Evolutionary conservation across 2,797 vertebrate species (phyloP), one percentile per base, ranked within the genome.

Genomic region (Dallia pectoralis): DNA sequence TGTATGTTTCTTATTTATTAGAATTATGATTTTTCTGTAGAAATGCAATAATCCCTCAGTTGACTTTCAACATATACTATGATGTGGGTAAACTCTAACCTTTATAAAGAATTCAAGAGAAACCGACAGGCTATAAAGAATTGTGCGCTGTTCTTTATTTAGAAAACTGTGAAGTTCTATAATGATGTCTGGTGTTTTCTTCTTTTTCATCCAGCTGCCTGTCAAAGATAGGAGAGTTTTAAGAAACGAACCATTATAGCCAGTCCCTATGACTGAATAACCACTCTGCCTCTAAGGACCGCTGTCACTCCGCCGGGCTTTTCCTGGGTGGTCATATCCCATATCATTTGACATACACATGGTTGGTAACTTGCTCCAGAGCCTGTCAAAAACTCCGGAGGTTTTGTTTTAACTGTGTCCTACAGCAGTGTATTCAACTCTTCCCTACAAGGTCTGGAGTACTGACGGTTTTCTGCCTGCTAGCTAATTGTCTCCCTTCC

Each of bases 211-310:
- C 63, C 30, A 27, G 59, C 70, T 47, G 33, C 25, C 27, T 63
- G 30, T 19, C 36, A 32, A 18, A 48, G 63, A 48, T 61, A 47
- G 16, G 14, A 73, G 14, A 66, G 48, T 29, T 65, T 0, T 4
- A 25, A 48, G n/a, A 67, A 66, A 33, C 30, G 33, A 19, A 33
- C 64, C 25, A 33, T 33, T 66, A 8, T 63, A 67, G 64, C 22
- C 3, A 25, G 11, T 73, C 67, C 64, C 72, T 67, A 65, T 67
- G 64, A 67, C 72, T 67, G 36, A 67, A 56, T 30, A 63, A 63
- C 29, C 29, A 62, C 18, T 11, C 53, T 62, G 53, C 25, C 56
- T 11, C 8, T 71, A 6, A 9, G n/a, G 18, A 44, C 36, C 32
- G 1, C 5, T 71, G 53, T 61, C 69, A 70, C 19, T 19, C 32